Conservation (phyloP, 2,888 invertebrate species). For the Dryomyza anilis region DNA sequence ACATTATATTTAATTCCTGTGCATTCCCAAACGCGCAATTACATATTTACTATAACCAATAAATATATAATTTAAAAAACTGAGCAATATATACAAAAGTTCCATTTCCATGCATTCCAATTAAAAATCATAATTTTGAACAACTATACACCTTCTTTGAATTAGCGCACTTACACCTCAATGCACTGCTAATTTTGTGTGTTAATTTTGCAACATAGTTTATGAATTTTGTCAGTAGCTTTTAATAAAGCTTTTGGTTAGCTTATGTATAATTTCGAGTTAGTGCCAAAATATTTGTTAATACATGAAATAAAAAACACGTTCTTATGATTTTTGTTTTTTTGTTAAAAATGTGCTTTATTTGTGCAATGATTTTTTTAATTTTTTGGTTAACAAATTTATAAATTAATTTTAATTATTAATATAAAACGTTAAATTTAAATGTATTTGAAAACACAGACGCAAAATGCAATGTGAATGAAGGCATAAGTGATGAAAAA, state of each 20-base stretch:
- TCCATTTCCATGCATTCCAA: constrained; percentile 1
- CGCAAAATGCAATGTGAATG: constrained; percentile 47
- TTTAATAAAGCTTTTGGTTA: constrained; percentile 25
- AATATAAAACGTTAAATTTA: constrained; percentile 45
- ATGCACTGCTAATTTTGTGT: constrained; percentile 50
- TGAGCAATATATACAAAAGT: not conserved
- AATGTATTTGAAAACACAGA: no score
- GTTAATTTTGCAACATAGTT: constrained; percentile 57
- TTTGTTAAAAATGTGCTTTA: constrained; percentile 33
- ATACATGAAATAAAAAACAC: constrained; percentile 41
- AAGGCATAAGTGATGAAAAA: constrained; percentile 39
- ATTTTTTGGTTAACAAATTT: constrained; percentile 2
- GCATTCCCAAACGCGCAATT: not conserved
- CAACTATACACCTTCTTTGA: not conserved
- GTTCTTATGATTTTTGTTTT: constrained; percentile 39
- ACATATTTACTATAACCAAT: no score
- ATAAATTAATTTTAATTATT: constrained; percentile 18
- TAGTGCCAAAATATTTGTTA: constrained; percentile 26
- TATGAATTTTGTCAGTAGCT: constrained; percentile 34
- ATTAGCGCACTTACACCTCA: constrained; percentile 27
- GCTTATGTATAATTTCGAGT: constrained; percentile 24
- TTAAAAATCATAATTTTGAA: no score
- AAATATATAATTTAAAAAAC: no score
- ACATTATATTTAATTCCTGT: not conserved
- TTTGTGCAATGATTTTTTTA: constrained; percentile 15